Evolutionary conservation across 1,140 invertebrate species (phyloP).

Genomic region (Tetranychus cinnabarinus): DNA sequence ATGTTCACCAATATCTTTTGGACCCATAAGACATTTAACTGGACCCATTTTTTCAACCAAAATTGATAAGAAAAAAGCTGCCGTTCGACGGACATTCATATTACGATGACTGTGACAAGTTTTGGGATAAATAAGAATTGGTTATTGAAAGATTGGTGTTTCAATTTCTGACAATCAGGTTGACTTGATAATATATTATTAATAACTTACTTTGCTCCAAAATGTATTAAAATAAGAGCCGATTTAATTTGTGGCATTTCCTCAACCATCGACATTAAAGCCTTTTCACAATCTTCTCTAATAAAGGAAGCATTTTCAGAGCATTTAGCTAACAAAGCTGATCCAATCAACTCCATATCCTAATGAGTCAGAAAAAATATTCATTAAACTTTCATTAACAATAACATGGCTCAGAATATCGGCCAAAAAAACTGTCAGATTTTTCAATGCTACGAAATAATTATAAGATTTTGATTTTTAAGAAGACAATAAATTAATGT

Average conservation of each 20-base stretch:
- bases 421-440: too few species aligned
- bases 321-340: constrained; percentile 52
- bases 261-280: constrained; percentile 52
- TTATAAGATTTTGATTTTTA: too few species aligned
- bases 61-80: constrained; percentile 47
- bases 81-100: constrained; percentile 48
- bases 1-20: constrained; percentile 50
- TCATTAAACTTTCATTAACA: neutral
- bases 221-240: constrained; percentile 30
- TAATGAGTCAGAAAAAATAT: constrained; percentile 19
- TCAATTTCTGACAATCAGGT: too few species aligned
- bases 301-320: constrained; percentile 81
- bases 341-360: constrained; percentile 62
- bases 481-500: too few species aligned
- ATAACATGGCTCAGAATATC: too few species aligned
- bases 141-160: too few species aligned
- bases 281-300: constrained; percentile 54
- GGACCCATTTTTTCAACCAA: constrained; percentile 41
- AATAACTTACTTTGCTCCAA: constrained; percentile 35
- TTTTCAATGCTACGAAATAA: too few species aligned
- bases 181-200: neutral
- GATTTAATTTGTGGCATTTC: constrained; percentile 33
- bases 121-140: neutral
- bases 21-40: constrained; percentile 38
- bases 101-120: constrained; percentile 44